Percentiles rank a stretch among this genome's conserved stretches.
Conservation (phyloP, 2,113 vertebrate species). For the Furnarius figulus region DNA sequence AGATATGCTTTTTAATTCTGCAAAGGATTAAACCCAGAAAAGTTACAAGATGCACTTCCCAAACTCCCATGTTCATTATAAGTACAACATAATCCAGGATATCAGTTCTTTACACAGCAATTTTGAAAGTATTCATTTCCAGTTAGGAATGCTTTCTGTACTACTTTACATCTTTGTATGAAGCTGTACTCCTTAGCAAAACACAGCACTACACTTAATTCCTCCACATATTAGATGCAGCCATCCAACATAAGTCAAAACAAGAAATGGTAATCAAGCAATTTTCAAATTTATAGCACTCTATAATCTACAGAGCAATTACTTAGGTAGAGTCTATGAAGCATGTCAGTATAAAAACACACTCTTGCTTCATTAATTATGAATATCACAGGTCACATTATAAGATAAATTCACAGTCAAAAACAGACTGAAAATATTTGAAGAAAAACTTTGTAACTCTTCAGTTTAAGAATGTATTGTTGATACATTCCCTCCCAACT, state of each 20-base stretch:
- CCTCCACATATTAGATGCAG: not conserved
- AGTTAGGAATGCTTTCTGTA: not conserved
- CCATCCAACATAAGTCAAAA: not conserved
- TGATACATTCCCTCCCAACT: not conserved
- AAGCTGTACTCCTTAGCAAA: not conserved
- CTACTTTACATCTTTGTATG: not conserved
- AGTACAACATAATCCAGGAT: not conserved
- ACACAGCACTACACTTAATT: not conserved
- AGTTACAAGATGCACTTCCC: not conserved
- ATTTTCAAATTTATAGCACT: not conserved
- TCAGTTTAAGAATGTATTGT: not conserved
- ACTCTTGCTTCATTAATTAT: not conserved
- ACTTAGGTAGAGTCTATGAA: not conserved
- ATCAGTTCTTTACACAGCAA: not conserved
- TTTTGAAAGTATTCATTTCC: not conserved
- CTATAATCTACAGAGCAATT: not conserved
- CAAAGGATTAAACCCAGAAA: not conserved
- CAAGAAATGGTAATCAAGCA: not conserved
- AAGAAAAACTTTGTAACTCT: not conserved
- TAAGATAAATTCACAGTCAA: not conserved
- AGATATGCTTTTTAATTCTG: constrained; percentile 91
- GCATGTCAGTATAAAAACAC: not conserved
- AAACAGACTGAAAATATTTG: not conserved
- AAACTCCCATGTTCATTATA: not conserved
- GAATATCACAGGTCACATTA: not conserved